Evolutionary conservation across 1,140 invertebrate species (phyloP).

Genomic region (Drosophila ficusphila): DNA sequence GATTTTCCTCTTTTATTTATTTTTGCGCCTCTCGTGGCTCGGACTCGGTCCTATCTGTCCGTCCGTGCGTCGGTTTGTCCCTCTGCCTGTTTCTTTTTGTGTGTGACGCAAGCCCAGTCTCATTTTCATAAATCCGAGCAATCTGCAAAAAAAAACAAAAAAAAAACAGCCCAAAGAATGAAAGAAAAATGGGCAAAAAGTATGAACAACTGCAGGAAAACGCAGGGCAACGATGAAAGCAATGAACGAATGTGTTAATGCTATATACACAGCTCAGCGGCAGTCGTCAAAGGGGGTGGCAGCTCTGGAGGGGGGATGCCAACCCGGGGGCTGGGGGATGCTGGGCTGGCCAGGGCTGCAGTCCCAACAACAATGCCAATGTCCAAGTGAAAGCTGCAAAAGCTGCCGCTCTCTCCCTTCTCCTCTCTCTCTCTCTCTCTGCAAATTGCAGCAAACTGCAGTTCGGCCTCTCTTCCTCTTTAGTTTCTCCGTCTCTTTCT

Average conservation of each 20-base stretch:
- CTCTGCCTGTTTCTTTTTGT: no score
- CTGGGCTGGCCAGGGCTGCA: slow-evolving; percentile 43
- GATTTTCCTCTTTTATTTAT: slow-evolving; percentile 51
- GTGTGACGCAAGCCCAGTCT: slow-evolving; percentile 67
- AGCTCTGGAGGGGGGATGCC: not conserved
- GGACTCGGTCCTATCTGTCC: slow-evolving; percentile 22
- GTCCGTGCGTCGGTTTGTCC: slow-evolving; percentile 3
- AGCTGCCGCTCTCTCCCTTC: slow-evolving; percentile 16
- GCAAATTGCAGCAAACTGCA: slow-evolving; percentile 40
- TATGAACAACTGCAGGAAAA: slow-evolving; percentile 76
- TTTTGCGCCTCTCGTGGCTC: slow-evolving; percentile 31
- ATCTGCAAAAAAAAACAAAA: slow-evolving; percentile 40
- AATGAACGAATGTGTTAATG: slow-evolving; percentile 77
- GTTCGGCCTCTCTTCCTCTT: slow-evolving; percentile 22
- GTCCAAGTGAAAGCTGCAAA: slow-evolving; percentile 40
- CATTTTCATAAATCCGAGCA: slow-evolving; percentile 76
- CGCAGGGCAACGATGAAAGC: slow-evolving; percentile 57
- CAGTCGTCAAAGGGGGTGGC: not conserved
- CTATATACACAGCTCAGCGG: slow-evolving; percentile 62
- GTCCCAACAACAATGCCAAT: slow-evolving; percentile 39
- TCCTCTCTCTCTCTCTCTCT: slow-evolving; percentile 18
- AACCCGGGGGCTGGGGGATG: not conserved
- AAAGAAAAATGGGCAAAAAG: slow-evolving; percentile 46
- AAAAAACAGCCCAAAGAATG: slow-evolving; percentile 15
- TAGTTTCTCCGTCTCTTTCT: slow-evolving; percentile 12